Conservation (phyloP, 2,888 invertebrate species). For the Eupeodes latifasciatus region DNA sequence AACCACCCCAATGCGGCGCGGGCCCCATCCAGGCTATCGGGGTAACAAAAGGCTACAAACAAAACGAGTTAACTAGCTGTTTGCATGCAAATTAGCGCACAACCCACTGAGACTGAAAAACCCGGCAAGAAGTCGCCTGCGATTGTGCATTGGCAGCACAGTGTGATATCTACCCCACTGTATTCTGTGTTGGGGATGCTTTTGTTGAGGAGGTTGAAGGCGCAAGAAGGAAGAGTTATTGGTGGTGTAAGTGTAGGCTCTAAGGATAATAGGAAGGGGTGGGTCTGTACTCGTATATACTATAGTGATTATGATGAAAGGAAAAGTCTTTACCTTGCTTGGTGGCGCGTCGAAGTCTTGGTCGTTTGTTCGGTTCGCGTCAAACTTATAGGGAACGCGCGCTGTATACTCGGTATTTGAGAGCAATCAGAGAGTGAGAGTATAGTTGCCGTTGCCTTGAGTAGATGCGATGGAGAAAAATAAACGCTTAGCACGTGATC, state of each 20-base stretch:
- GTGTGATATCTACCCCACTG: constrained; percentile 27
- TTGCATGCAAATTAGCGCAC: constrained; percentile 62
- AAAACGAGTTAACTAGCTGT: constrained; percentile 52
- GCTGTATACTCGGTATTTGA: not conserved
- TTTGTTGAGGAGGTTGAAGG: not conserved
- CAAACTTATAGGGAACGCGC: constrained; percentile 14
- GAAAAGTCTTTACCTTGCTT: constrained; percentile 48
- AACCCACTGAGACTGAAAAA: constrained; percentile 36
- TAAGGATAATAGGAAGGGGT: not conserved
- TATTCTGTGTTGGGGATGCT: not conserved
- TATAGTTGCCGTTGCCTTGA: constrained; percentile 2
- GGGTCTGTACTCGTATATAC: not conserved
- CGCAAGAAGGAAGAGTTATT: not conserved
- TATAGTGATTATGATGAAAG: constrained; percentile 41
- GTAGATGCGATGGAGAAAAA: constrained; percentile 10
- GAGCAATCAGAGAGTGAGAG: constrained; percentile 44
- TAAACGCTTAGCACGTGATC: constrained; percentile 58
- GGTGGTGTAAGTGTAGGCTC: not conserved
- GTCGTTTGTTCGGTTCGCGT: constrained; percentile 26
- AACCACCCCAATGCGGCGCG: not conserved
- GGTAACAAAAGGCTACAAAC: constrained; percentile 31
- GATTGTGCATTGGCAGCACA: constrained; percentile 54
- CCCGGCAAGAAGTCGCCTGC: constrained; percentile 40
- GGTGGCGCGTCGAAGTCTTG: constrained; percentile 31
- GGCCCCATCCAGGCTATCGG: not conserved